A percentile compares a stretch with the other conserved stretches of the same genome.
Evolutionary conservation across 2,888 invertebrate genomes (phyloP).

Genomic region (Rhamphomyia laevipes): DNA sequence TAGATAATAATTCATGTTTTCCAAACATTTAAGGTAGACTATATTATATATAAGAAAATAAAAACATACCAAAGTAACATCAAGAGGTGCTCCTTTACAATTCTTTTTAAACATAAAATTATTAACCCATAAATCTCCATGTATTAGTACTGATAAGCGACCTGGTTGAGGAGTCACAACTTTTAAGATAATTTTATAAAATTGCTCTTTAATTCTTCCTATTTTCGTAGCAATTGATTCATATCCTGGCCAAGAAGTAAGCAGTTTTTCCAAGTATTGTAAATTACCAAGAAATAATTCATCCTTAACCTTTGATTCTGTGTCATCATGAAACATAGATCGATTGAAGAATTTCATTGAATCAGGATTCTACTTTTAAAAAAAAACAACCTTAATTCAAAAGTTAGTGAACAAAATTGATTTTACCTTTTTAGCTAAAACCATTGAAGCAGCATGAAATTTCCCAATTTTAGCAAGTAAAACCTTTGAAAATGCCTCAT

Average conservation of each 20-base stretch:
- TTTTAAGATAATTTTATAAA: conserved; percentile 1
- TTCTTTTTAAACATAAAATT: conserved; percentile 41
- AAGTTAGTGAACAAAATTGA: no score
- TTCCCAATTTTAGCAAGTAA: conserved; percentile 39
- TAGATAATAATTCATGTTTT: not conserved
- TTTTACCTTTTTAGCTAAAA: conserved; percentile 38
- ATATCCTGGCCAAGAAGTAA: conserved; percentile 14
- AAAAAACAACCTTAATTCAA: not conserved
- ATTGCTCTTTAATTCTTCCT: conserved; percentile 7
- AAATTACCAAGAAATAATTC: conserved; percentile 12
- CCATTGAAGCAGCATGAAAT: conserved; percentile 41
- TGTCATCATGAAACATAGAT: conserved; percentile 9
- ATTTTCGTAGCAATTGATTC: conserved; percentile 13
- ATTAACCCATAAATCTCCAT: conserved; percentile 44
- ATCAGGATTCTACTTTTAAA: conserved; percentile 14
- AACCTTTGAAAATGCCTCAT: conserved; percentile 37
- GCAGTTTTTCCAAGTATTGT: conserved; percentile 11
- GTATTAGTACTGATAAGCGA: conserved; percentile 37
- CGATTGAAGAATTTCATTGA: conserved; percentile 11
- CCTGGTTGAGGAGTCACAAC: not conserved
- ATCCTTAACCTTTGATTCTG: conserved; percentile 4
- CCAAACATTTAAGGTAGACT: not conserved
- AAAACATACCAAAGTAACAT: conserved; percentile 36
- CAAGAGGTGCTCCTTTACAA: conserved; percentile 24
- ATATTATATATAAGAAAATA: not conserved